These are phyloP conservation scores for Entelurus aequoreus DNA, from an alignment of 2,113 vertebrate species.

Conservation along the genomic window DNA sequence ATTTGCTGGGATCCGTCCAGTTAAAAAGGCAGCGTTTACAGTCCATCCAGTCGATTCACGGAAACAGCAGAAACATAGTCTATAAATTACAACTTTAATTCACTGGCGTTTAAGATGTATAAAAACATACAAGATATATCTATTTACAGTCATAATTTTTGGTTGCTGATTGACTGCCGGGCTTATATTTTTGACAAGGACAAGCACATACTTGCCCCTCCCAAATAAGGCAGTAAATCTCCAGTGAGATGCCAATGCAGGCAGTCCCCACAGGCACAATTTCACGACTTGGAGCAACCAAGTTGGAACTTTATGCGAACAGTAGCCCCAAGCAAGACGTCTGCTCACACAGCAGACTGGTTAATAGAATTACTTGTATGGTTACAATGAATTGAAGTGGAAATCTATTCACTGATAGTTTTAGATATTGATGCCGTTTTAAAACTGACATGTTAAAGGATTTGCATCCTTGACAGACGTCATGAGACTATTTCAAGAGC, in stretches of 20 bases:
- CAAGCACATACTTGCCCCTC: constrained; percentile 45
- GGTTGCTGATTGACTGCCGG: constrained; percentile 19
- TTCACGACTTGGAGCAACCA: constrained; percentile 53
- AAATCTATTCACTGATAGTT: background rate
- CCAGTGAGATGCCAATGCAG: constrained; percentile 53
- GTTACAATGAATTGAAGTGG: constrained; percentile 13
- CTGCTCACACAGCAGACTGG: constrained; percentile 12
- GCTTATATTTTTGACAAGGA: constrained; percentile 47
- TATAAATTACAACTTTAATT: background rate
- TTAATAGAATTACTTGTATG: constrained; percentile 24
- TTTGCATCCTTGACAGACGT: constrained; percentile 19
- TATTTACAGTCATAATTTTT: background rate
- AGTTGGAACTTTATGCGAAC: constrained; percentile 28
- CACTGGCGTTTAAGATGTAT: background rate
- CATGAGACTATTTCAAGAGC: constrained; percentile 46
- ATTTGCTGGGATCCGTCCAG: background rate
- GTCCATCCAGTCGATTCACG: background rate
- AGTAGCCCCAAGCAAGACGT: constrained; percentile 30
- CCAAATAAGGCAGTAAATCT: constrained; percentile 71
- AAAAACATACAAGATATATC: background rate
- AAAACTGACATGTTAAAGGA: constrained; percentile 11
- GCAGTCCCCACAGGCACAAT: constrained; percentile 55
- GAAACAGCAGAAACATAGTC: background rate
- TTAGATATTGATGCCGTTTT: background rate
- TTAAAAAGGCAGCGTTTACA: background rate